Base-by-base conservation (phyloP, 1,140 invertebrate genomes). In the Drosophila parabipectinata region DNA sequence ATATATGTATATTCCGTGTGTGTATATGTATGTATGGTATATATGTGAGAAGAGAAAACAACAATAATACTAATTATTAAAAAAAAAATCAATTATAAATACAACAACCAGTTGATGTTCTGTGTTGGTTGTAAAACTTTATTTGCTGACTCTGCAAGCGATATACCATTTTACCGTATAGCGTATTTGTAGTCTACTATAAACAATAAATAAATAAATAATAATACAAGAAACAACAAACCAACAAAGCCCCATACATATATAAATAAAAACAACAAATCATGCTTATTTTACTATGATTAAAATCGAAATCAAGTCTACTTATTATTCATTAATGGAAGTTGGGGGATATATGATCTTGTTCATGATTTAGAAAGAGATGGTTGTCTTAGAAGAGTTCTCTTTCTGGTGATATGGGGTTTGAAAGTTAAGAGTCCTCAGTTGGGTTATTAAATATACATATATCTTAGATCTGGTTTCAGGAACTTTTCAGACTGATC, bases 151-250 rank as follows among this genome's bases (percentile, higher is more conserved):
- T 77, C 58, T 80, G 76, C 79, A 83, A 84, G 51, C 64, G 79
- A 73, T 80, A 85, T 73, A 73, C 71, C 72, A 80, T 80, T 77
- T 84, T 76, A 84, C 78, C 72, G 83, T 84, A 84, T 85, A 84
- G 83, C 83, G 74, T 85, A 81, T 81, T 85, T 87, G 73, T 85
- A 85, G 81, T 74, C 72, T 67, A 21, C 26, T 1, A 28, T 28
- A 28, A 28, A 28, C 26, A 6, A 21, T 21, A 21, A 21, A 21
- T 28, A 28, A 28, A 53, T 50, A 53, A 52, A 71, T 77, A 52
- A 71, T 77, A 81, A 44, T 77, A 77, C 30, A 37, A 72, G 34
- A 39, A 5, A 26, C 37, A 34, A 53, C 30, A 24, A 18, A 21
- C 34, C 57, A 56, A 56, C 54, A 48, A 51, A 15, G 30, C 62